A percentile compares a stretch with the other conserved stretches of the same genome.
phyloP scores from a whole-genome alignment of 1,140 invertebrate genomes.

The Drosophila tani region DNA sequence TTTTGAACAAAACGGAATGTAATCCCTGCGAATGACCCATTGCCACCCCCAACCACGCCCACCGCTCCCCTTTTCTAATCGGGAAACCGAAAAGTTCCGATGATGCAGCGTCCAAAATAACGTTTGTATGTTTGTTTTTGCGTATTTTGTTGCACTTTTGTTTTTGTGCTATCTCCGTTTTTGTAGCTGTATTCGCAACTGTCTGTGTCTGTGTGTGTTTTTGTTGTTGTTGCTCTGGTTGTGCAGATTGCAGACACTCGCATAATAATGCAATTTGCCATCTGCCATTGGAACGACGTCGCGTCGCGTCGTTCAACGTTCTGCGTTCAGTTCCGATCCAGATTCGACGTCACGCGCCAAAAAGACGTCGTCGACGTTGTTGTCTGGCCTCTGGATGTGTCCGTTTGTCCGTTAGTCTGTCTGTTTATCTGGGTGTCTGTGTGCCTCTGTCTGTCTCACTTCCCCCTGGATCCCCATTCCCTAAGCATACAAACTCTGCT shows the following conservation, averaged over 20 bases:
- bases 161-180: slow-evolving; percentile 48
- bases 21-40: slow-evolving; percentile 52
- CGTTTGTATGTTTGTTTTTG: slow-evolving; percentile 63
- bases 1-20: slow-evolving; percentile 83
- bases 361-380: slow-evolving; percentile 65
- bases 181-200: slow-evolving; percentile 12
- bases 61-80: slow-evolving; percentile 46
- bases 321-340: slow-evolving; percentile 26
- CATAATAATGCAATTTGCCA: slow-evolving; percentile 84
- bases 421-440: slow-evolving; percentile 1
- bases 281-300: slow-evolving; percentile 53
- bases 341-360: slow-evolving; percentile 78
- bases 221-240: slow-evolving; percentile 51
- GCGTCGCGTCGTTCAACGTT: slow-evolving; percentile 5
- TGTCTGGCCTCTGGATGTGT: slow-evolving; percentile 32
- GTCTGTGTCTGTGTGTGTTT: slow-evolving; percentile 9
- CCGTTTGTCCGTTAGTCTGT: slow-evolving; percentile 35
- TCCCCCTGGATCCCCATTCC: not conserved
- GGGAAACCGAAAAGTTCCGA: slow-evolving; percentile 34
- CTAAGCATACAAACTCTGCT: slow-evolving; percentile 12
- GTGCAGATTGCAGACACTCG: slow-evolving; percentile 83
- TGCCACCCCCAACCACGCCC: not conserved
- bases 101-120: slow-evolving; percentile 36
- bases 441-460: slow-evolving; percentile 27
- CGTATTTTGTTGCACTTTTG: slow-evolving; percentile 77